phyloP scores from a whole-genome alignment of 2,113 vertebrate species.

The Pomatorhinus ruficollis region DNA sequence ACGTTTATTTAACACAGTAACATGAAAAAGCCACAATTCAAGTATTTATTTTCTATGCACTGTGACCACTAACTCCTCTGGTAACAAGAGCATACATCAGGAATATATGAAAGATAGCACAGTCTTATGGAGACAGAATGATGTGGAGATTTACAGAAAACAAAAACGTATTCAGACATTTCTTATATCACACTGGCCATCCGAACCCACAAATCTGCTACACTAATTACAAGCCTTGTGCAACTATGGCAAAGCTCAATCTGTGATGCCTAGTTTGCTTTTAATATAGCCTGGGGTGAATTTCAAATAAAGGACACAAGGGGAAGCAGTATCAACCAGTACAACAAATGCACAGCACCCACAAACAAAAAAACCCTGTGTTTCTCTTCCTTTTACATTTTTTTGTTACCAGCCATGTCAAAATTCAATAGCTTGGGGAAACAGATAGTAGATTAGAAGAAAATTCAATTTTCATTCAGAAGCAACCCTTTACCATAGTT shows the following conservation, averaged over 20 bases:
- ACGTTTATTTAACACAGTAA: neutral
- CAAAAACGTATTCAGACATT: neutral
- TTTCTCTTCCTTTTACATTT: neutral
- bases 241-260: neutral
- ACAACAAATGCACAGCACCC: neutral
- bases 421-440: neutral
- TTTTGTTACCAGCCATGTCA: neutral
- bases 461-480: neutral
- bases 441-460: neutral
- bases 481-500: neutral
- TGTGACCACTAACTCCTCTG: neutral
- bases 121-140: neutral
- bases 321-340: neutral
- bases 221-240: neutral
- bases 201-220: neutral
- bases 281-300: neutral
- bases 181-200: neutral
- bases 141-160: neutral
- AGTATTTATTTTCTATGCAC: neutral
- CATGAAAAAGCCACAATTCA: neutral
- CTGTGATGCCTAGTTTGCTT: neutral
- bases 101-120: neutral
- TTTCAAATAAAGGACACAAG: neutral
- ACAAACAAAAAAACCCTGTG: neutral
- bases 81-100: neutral